Conservation (phyloP, 92 coral and sea anemone genomes). For the Actinostola sp. region DNA sequence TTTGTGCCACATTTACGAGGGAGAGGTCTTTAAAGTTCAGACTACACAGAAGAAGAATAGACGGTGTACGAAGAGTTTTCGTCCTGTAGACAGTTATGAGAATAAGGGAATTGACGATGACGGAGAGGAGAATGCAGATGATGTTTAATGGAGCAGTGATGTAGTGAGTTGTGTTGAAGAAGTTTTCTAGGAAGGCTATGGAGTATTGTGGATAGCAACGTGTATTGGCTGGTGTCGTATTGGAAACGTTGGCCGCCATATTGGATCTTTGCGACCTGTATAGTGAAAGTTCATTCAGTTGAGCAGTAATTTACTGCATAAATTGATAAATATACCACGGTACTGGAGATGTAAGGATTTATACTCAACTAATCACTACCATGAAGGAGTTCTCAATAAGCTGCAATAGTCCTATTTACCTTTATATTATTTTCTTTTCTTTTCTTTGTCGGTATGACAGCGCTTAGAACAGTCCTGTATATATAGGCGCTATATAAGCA, state of each 20-base stretch:
- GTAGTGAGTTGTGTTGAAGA: neutral
- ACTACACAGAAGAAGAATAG: conserved; percentile 17
- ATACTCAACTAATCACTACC: too few species aligned
- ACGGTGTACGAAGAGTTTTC: conserved; percentile 8
- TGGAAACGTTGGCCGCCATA: conserved; percentile 6
- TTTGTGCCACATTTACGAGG: conserved; percentile 1
- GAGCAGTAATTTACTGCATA: neutral
- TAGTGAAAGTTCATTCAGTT: too few species aligned
- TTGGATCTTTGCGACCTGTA: neutral
- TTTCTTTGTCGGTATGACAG: too few species aligned
- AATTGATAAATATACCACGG: neutral
- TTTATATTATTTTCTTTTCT: too few species aligned
- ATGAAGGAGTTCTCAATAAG: too few species aligned
- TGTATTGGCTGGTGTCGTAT: neutral
- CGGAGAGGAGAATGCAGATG: neutral
- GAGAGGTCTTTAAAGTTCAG: conserved; percentile 13
- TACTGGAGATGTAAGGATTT: too few species aligned
- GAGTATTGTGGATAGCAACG: conserved; percentile 9
- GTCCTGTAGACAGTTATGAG: neutral
- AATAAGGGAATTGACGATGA: neutral
- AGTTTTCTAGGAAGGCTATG: conserved; percentile 1
- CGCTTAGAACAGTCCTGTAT: too few species aligned
- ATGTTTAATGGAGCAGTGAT: conserved; percentile 9
- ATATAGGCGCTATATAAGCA: too few species aligned
- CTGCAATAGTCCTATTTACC: too few species aligned